Evolutionary conservation across 2,888 invertebrate species (phyloP).

Genomic region (Magallana nippona): DNA sequence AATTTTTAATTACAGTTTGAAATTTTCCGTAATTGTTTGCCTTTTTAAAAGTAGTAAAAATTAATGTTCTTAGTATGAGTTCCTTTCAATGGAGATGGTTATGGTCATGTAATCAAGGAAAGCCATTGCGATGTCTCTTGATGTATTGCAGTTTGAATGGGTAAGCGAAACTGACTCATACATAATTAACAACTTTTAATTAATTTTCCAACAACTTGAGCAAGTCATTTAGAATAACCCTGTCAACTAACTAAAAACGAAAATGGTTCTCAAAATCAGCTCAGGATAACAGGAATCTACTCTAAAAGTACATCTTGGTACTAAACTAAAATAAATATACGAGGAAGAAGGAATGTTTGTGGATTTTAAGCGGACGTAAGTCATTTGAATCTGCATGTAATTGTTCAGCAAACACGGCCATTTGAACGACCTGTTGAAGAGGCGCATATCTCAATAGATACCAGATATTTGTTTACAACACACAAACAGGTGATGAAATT

Average conservation of each 20-base stretch:
- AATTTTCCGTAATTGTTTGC: constrained; percentile 2
- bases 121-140: background rate
- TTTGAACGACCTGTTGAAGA: background rate
- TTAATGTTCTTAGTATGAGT: background rate
- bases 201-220: background rate
- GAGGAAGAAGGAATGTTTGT: background rate
- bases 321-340: background rate
- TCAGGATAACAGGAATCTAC: background rate
- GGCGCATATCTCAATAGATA: background rate
- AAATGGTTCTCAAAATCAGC: background rate
- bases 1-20: background rate
- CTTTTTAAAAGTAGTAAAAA: background rate
- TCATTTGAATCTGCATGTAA: background rate
- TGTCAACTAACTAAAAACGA: background rate
- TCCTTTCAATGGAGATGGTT: background rate
- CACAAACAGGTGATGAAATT: constrained; percentile 1
- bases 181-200: background rate
- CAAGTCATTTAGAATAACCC: background rate
- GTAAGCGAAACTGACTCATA: background rate
- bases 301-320: background rate
- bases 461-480: background rate
- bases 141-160: no score
- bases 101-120: background rate
- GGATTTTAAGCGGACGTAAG: background rate
- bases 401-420: background rate